Conservation (phyloP, 2,888 invertebrate genomes). For the Chaetogeoica ovagalla region DNA sequence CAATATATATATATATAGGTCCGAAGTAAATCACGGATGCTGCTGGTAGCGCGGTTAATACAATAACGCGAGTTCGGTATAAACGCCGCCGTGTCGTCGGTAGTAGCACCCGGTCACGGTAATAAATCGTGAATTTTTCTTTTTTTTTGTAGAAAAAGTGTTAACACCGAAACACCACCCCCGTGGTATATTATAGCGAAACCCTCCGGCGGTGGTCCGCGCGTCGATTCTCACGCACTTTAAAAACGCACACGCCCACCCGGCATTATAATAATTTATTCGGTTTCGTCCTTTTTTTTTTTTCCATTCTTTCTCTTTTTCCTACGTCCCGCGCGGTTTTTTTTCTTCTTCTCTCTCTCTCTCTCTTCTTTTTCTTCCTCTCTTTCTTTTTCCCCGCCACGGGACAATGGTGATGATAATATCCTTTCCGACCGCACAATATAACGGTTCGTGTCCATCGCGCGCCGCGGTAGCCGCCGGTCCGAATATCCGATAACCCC, state of each 20-base stretch:
- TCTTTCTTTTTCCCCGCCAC: background rate
- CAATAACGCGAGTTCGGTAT: background rate
- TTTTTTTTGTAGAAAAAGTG: constrained; percentile 47
- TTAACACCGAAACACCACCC: constrained; percentile 35
- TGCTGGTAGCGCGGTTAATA: too few relatives aligned
- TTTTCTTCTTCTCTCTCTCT: constrained; percentile 6
- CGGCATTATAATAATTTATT: too few relatives aligned
- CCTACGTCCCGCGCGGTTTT: too few relatives aligned
- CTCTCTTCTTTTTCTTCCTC: background rate
- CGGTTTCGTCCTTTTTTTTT: background rate
- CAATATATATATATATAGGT: too few relatives aligned
- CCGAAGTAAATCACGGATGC: too few relatives aligned
- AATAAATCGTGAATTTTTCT: constrained; percentile 29
- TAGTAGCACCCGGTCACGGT: constrained; percentile 19
- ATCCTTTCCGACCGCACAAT: too few relatives aligned
- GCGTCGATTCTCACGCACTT: constrained; percentile 40
- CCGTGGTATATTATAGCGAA: background rate
- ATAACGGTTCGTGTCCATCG: too few relatives aligned
- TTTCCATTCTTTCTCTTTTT: too few relatives aligned
- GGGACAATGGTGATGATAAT: too few relatives aligned
- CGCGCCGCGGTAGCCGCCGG: too few relatives aligned
- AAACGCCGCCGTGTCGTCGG: constrained; percentile 40
- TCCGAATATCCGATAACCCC: too few relatives aligned
- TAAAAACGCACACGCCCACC: constrained; percentile 25
- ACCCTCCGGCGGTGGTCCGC: constrained; percentile 47